Evolutionary conservation across 2,888 invertebrate genomes (phyloP).

Genomic region (Acleris emargana): DNA sequence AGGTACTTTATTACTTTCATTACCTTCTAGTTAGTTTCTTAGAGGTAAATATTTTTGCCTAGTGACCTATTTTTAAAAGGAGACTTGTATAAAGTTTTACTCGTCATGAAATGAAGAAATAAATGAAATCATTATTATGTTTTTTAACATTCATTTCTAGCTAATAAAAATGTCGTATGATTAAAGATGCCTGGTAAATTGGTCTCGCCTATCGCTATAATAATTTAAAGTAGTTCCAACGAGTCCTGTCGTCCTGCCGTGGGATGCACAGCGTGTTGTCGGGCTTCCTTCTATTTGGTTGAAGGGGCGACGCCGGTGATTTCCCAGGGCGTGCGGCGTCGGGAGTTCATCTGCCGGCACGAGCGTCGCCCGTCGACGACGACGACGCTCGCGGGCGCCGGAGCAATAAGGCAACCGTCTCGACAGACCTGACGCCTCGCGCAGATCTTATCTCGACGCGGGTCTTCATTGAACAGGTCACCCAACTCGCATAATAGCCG

Average conservation of each 20-base stretch:
- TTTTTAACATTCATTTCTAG: too few relatives aligned
- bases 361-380: constrained; percentile 45
- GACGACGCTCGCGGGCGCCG: constrained; percentile 44
- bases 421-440: constrained; percentile 46
- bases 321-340: constrained; percentile 72
- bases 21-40: neutral
- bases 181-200: too few relatives aligned
- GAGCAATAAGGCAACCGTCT: constrained; percentile 50
- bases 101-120: too few relatives aligned
- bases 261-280: constrained; percentile 11
- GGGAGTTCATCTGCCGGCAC: constrained; percentile 56
- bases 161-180: too few relatives aligned
- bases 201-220: neutral
- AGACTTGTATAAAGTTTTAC: too few relatives aligned
- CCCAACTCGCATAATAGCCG: neutral
- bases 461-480: constrained; percentile 1
- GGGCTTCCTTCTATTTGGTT: constrained; percentile 46
- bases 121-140: too few relatives aligned
- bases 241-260: constrained; percentile 3
- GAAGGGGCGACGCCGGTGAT: constrained; percentile 64
- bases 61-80: neutral
- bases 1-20: constrained; percentile 2
- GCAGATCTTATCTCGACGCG: constrained; percentile 36
- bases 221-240: neutral
- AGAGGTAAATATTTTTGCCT: constrained; percentile 1